Conservation (phyloP, 2,797 vertebrate genomes). For the Heliangelus exortis region DNA sequence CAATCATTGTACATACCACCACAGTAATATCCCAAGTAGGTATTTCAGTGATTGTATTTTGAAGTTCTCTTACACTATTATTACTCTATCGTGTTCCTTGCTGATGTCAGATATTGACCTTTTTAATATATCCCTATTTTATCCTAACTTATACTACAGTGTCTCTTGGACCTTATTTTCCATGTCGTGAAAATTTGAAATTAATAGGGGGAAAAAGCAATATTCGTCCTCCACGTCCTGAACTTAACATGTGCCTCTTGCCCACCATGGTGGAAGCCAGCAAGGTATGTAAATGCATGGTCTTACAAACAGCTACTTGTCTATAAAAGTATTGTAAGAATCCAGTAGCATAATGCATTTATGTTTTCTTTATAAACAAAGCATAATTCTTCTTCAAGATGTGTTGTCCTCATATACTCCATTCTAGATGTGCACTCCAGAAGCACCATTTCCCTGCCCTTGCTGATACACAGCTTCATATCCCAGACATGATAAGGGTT, state of each 20-base stretch:
- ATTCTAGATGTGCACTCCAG: conserved; percentile 72
- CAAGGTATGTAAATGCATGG: conserved; percentile 83
- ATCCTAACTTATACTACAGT: conserved; percentile 82
- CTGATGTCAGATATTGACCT: conserved; percentile 34
- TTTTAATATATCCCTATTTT: conserved; percentile 59
- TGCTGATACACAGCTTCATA: conserved; percentile 2
- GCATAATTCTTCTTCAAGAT: conserved; percentile 71
- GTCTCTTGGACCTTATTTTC: conserved; percentile 98
- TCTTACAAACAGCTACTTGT: conserved; percentile 16
- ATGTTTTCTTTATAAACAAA: conserved; percentile 32
- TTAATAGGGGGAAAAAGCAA: conserved; percentile 99
- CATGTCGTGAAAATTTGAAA: conserved; percentile 98
- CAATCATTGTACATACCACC: conserved; percentile 99
- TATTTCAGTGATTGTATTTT: conserved; percentile 69
- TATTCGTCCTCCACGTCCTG: conserved; percentile 94
- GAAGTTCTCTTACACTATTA: conserved; percentile 61
- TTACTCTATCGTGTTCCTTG: conserved; percentile 60
- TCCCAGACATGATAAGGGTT: background rate
- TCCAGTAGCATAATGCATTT: conserved; percentile 14
- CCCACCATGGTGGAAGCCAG: conserved; percentile 98
- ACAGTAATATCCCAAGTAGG: conserved; percentile 99
- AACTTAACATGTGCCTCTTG: conserved; percentile 99
- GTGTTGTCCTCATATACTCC: conserved; percentile 75
- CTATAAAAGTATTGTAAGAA: background rate
- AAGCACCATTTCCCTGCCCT: conserved; percentile 51